Evolutionary conservation across 2,888 invertebrate species (phyloP).

Genomic region (Busseola fusca): DNA sequence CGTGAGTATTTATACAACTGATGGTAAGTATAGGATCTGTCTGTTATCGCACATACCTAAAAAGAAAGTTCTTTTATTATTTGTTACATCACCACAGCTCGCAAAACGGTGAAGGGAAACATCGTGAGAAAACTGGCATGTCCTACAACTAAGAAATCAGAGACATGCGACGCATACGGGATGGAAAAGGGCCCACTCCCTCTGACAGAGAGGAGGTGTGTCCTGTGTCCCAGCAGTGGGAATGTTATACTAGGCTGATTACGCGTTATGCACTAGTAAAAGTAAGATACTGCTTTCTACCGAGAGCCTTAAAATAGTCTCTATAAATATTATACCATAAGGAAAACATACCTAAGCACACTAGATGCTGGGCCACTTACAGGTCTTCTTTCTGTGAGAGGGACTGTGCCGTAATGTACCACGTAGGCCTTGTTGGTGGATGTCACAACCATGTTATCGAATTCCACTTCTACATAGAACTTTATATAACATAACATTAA

Average conservation of each 20-base stretch:
- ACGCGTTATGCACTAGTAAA: not conserved
- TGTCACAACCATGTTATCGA: not conserved
- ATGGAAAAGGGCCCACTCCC: too few relatives aligned
- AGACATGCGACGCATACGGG: too few relatives aligned
- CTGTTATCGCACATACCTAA: constrained; percentile 91
- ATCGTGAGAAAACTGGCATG: too few relatives aligned
- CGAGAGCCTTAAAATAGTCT: not conserved
- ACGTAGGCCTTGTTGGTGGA: not conserved
- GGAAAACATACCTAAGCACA: not conserved
- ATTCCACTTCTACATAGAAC: not conserved
- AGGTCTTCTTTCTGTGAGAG: not conserved
- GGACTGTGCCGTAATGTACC: not conserved
- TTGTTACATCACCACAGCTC: not conserved
- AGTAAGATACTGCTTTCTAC: not conserved
- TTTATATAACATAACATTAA: not conserved
- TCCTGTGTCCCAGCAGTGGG: too few relatives aligned
- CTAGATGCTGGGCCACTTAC: not conserved
- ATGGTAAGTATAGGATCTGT: constrained; percentile 91
- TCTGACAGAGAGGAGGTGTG: too few relatives aligned
- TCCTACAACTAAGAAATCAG: too few relatives aligned
- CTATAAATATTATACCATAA: not conserved
- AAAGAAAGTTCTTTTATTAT: not conserved
- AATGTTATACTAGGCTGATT: too few relatives aligned
- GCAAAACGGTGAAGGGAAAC: not conserved
- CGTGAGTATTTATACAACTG: constrained; percentile 89